Evolutionary conservation across 2,888 invertebrate species (phyloP), one percentile per base, ranked within the genome.

Genomic region (Kryphioiulus occultus): DNA sequence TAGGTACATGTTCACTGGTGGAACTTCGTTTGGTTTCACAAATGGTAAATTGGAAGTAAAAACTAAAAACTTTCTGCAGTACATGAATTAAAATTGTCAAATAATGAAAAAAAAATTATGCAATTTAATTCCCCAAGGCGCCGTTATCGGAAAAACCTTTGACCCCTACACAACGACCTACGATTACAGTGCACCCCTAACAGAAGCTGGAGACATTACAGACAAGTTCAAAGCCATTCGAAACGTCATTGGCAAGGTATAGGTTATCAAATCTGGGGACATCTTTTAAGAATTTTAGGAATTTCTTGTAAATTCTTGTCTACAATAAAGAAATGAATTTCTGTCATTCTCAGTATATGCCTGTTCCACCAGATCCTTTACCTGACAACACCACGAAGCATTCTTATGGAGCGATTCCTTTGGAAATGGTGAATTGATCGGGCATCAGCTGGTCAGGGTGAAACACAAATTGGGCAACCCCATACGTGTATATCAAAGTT

Each of bases 301-400:
- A 10, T 47, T 47, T 47, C 15, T 15, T 17, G 12, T 47, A 10
- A 5, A 17, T 10, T 10, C 4, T 47, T 47, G 12, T 35, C 9
- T 9, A 39, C 12, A 30, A 82, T n/a, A 82, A 82, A 32, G 4
- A 12, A 47, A 47, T 92, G 95, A 94, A 95, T 94, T 90, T 91
- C 94, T 12, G 92, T 93, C 0, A 87, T 53, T 1, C 94, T 87
- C 94, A 95, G 5, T 91, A 93, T 89, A 91, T 93, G 32, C 92
- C 94, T 0, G 91, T 94, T 0, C 95, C 96, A 0, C 90, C 22
- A 2, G 82, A 90, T 7, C 93, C 93, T 78, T 22, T 87, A 39
- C 87, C 87, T 9, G 35, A n/a, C n/a, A 68, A 87, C n/a, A 92
- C 94, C 86, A 93, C 93, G 0, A 96, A 96, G 91, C 94, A 93